Base-by-base conservation (phyloP, 1,140 invertebrate species). In the Teleopsis dalmanni region DNA sequence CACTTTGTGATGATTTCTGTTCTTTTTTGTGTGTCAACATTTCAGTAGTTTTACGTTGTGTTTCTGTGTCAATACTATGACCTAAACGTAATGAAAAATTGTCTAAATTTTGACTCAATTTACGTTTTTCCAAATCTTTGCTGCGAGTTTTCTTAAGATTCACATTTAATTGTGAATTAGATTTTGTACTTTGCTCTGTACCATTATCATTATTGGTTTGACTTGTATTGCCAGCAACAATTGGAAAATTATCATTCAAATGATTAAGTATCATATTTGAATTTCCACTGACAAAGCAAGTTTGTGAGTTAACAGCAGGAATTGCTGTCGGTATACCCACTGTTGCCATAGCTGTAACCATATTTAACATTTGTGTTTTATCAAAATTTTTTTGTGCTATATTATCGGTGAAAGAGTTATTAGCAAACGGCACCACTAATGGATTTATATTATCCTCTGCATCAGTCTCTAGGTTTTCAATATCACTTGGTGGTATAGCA, bases 401-500 rank as follows among this genome's bases (percentile, higher is more conserved):
- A 1, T 29, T 19, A 19, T 16, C 18, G 21, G 50, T 47, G 6
- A 57, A 57, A 4, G 64, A 67, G 6, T 52, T 31, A 16, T 67
- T 58, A 0, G 60, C 57, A 38, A 70, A 69, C 19, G 66, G 75
- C 13, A 69, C 62, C 1, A 57, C 40, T 13, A 69, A 51, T 3
- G 54, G 53, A 6, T 61, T 55, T 22, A 55, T 50, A 50, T 65
- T 74, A 40, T 78, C 77, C 63, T 79, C 78, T 18, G 76, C 73
- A 51, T 80, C 78, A n/a, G 78, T 80, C 58, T 78, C 78, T 3
- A 79, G 62, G 31, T 76, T 76, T 50, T 79, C 78, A 23, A 70
- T 55, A 45, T 71, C 68, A 45, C 65, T 70, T 21, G 62, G 65
- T 0, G 64, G 55, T 34, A 67, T 67, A 18, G 65, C 60, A 43